Conservation (phyloP, 2,797 vertebrate species). For the Bradypodion ventrale region DNA sequence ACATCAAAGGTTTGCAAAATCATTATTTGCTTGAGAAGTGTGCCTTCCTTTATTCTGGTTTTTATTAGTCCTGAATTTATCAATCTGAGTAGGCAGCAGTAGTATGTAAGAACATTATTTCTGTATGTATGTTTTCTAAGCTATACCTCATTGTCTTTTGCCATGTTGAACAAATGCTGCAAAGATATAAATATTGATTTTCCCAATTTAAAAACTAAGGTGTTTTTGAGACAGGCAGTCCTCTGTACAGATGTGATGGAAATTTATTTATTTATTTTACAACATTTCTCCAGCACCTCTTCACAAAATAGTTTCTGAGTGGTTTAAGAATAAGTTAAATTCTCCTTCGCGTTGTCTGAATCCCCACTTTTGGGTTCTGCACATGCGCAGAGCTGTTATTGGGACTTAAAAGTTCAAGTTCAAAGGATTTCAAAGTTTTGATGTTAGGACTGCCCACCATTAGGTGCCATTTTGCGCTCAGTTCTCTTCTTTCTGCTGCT, state of each 20-base stretch:
- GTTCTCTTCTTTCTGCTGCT: too few relatives aligned
- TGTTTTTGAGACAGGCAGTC: not conserved
- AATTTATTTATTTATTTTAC: not conserved
- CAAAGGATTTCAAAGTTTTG: too few relatives aligned
- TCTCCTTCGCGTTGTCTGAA: too few relatives aligned
- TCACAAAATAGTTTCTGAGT: not conserved
- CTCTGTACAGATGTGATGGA: not conserved
- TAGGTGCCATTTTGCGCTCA: too few relatives aligned
- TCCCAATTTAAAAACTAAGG: not conserved
- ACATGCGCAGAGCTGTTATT: too few relatives aligned
- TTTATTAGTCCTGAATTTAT: not conserved
- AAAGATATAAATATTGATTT: not conserved
- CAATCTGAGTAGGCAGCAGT: not conserved
- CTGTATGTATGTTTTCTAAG: not conserved
- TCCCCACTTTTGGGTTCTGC: too few relatives aligned
- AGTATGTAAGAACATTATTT: not conserved
- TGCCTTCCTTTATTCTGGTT: constrained; percentile 11
- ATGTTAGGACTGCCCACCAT: too few relatives aligned
- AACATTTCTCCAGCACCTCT: not conserved
- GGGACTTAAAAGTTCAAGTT: not conserved
- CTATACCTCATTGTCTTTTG: not conserved
- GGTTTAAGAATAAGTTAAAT: not conserved
- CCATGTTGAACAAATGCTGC: not conserved
- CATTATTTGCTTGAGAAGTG: constrained; percentile 5
- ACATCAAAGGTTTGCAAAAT: constrained; percentile 85